Evolutionary conservation across 2,888 invertebrate species (phyloP), one percentile per base, ranked within the genome.

Genomic region (Chrysomela aeneicollis): DNA sequence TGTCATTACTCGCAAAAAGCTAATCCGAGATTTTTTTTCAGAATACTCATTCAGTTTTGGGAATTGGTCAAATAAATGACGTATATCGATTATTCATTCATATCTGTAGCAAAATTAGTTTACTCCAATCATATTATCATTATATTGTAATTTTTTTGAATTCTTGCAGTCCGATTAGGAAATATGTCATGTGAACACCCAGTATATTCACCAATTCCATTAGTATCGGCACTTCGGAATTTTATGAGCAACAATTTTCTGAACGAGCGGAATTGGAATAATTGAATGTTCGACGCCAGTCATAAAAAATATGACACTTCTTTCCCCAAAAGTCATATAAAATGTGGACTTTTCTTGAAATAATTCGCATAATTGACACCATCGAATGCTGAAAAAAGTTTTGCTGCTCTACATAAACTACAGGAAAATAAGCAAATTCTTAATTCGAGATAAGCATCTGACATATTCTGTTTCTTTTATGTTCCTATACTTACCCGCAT

Each of bases 261-360:
- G 42, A 42, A 42, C 42, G n/a, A 42, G 15, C 15, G 42, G n/a
- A 42, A 42, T 42, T 42, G 42, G n/a, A 42, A 42, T 42, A 42
- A 42, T 42, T 42, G 42, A 42, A 42, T 42, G 42, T 15, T 42
- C 42, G 42, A 42, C n/a, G n/a, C 3, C 4, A 15, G 42, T 6
- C 15, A 42, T 42, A 12, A 35, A 12, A 35, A 15, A 42, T 26
- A 42, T n/a, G 15, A 42, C 15, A 42, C 42, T 42, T 15, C 15
- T 42, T n/a, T 15, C 15, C 4, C 3, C 4, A 15, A 15, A 42
- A 3, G 42, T 15, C 42, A 42, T 42, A 42, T 26, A 42, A 42
- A 42, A 42, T n/a, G 42, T 42, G 42, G 12, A 35, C 8, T 35
- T 35, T n/a, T 35, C 12, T 6, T 35, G 8, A 42, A n/a, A 15